phyloP scores from a whole-genome alignment of 53 echinoderm and acorn worm species.

The Astropecten irregularis region DNA sequence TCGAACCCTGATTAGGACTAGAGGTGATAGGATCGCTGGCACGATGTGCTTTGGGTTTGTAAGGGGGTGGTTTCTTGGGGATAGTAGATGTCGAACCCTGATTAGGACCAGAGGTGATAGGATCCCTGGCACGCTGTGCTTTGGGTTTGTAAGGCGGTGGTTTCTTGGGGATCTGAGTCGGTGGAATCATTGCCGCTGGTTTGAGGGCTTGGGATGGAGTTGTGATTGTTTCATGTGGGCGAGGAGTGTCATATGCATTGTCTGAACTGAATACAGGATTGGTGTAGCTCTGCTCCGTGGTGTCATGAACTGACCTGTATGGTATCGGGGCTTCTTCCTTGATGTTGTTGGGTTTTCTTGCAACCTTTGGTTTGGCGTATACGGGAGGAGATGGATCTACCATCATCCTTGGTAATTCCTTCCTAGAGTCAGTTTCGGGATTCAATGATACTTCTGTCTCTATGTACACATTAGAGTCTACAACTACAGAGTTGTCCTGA shows the following conservation, averaged over 20 bases:
- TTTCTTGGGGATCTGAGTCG: constrained; percentile 9
- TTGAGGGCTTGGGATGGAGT: background rate
- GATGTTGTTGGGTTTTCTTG: no score
- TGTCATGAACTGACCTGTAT: background rate
- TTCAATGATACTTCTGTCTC: no score
- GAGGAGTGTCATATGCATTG: background rate
- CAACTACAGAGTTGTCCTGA: no score
- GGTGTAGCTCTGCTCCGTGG: constrained; percentile 14
- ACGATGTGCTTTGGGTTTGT: background rate
- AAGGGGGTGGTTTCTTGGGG: background rate
- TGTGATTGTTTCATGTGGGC: background rate
- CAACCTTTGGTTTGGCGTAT: constrained; percentile 8
- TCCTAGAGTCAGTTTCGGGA: no score
- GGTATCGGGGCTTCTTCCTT: no score
- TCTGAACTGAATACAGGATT: background rate
- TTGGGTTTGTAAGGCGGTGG: constrained; percentile 32
- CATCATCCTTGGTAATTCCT: no score
- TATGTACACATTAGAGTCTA: no score
- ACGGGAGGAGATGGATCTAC: background rate
- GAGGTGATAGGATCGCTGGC: background rate
- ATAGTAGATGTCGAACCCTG: background rate
- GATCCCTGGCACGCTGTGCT: constrained; percentile 12
- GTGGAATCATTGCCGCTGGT: constrained; percentile 17
- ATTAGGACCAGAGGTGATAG: background rate
- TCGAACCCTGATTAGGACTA: no score